Evolutionary conservation across 2,888 invertebrate genomes (phyloP), one percentile per base, ranked within the genome.

Genomic region (Meandrusa payeni): DNA sequence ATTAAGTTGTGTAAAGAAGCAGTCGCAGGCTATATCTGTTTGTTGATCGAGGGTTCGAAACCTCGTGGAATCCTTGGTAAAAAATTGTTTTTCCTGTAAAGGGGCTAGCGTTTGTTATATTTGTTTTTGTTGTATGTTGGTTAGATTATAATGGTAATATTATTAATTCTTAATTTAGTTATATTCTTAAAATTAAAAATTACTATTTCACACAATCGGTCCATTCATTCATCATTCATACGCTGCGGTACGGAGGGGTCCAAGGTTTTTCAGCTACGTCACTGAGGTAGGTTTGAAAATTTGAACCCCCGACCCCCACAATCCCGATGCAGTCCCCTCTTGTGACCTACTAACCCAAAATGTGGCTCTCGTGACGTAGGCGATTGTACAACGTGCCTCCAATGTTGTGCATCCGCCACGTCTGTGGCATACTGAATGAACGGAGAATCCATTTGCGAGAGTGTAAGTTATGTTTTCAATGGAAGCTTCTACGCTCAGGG

Each of bases 311-410:
- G 55, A 64, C 45, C 61, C 66, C 62, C 63, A 51, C 69, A 63
- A 63, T 57, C 55, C 63, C 65, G 65, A 69, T 80, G 79, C 81
- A 79, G 70, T 71, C 78, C 76, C 78, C 78, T 69, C 69, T 64
- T 59, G 66, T 80, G 85, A 85, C 85, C 86, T 75, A 83, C 73
- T 86, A 64, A 86, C 85, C 85, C 74, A 81, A 81, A 82, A 83
- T 67, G 67, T 68, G 58, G 54, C 64, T 61, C 60, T 54, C 64
- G 76, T 86, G 86, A 86, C 86, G 86, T 86, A 79, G 76, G 65
- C 67, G 61, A 31, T 52, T 46, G 72, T 81, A 85, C 80, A 80
- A 49, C 59, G 61, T 52, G 52, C 55, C 59, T 28, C 64, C 55
- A 51, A 69, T 43, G 61, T 67, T 62, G 51, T 54, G 56, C 50